phyloP scores from a whole-genome alignment of 2,113 vertebrate species.

The Halcyon senegalensis region DNA sequence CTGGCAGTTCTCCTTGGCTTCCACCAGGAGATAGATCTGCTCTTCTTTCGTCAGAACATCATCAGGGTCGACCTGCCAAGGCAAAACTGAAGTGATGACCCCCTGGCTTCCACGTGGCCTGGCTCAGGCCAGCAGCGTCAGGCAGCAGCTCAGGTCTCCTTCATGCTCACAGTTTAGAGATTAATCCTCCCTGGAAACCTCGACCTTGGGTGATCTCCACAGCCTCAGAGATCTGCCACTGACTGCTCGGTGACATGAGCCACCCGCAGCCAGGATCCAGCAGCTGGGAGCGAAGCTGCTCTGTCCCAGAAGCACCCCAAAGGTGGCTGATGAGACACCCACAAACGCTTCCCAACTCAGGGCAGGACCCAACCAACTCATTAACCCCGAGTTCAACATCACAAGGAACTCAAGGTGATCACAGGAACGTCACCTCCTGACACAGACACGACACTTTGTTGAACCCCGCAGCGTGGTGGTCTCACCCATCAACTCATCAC shows the following conservation, averaged over 20 bases:
- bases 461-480: background rate
- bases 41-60: constrained; percentile 91
- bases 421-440: background rate
- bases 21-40: constrained; percentile 88
- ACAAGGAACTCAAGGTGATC: background rate
- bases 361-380: background rate
- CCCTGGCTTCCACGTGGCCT: rapidly evolving
- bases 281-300: background rate
- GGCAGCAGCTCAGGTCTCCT: background rate
- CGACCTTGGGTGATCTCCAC: background rate
- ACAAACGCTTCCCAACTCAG: rapidly evolving
- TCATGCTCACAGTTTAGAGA: background rate
- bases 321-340: background rate
- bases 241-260: background rate
- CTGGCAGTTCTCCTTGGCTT: constrained; percentile 84
- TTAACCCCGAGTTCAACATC: background rate
- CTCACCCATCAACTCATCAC: rapidly evolving
- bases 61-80: constrained; percentile 84
- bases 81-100: rapidly evolving
- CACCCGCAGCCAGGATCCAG: background rate
- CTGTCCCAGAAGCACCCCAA: background rate
- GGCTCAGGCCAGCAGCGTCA: background rate
- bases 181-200: background rate
- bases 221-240: background rate
- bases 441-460: rapidly evolving